phyloP scores from a whole-genome alignment of 2,888 invertebrate genomes.

The Caenorhabditis sp. region DNA sequence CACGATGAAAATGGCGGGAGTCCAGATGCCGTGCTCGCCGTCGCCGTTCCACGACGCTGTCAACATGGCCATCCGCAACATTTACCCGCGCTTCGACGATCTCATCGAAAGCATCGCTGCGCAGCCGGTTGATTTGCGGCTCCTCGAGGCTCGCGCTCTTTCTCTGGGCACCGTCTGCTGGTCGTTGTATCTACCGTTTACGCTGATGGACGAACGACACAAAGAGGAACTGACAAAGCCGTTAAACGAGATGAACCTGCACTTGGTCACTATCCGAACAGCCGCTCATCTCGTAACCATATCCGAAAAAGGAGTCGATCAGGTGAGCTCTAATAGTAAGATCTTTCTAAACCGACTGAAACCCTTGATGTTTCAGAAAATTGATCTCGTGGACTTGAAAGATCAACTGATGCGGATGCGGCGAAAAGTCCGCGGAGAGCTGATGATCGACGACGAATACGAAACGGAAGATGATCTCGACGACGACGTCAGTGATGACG shows the following conservation, averaged over 20 bases:
- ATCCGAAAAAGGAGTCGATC: conserved; percentile 50
- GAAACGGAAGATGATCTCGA: conserved; percentile 20
- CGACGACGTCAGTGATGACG: conserved; percentile 18
- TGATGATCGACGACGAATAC: conserved; percentile 18
- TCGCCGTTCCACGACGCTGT: conserved; percentile 69
- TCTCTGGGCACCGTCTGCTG: conserved; percentile 73
- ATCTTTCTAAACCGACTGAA: neutral
- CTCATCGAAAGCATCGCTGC: conserved; percentile 68
- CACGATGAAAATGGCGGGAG: conserved; percentile 63
- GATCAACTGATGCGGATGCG: conserved; percentile 38
- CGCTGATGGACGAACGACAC: conserved; percentile 63
- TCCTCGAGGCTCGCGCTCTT: conserved; percentile 74
- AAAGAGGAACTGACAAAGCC: conserved; percentile 54
- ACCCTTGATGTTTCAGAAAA: conserved; percentile 7
- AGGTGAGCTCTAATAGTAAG: conserved; percentile 1
- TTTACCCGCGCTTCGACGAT: conserved; percentile 74
- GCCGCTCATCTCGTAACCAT: conserved; percentile 58
- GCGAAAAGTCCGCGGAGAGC: conserved; percentile 28
- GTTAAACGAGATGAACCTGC: conserved; percentile 63
- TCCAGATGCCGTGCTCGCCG: conserved; percentile 58
- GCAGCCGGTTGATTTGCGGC: conserved; percentile 68
- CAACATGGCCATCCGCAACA: conserved; percentile 71
- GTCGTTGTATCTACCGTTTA: conserved; percentile 72
- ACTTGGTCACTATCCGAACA: conserved; percentile 60
- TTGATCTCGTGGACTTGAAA: conserved; percentile 27